These are phyloP conservation scores for Xanthorhoe designata DNA, from an alignment of 2,888 invertebrate species.

Conservation along the genomic window DNA sequence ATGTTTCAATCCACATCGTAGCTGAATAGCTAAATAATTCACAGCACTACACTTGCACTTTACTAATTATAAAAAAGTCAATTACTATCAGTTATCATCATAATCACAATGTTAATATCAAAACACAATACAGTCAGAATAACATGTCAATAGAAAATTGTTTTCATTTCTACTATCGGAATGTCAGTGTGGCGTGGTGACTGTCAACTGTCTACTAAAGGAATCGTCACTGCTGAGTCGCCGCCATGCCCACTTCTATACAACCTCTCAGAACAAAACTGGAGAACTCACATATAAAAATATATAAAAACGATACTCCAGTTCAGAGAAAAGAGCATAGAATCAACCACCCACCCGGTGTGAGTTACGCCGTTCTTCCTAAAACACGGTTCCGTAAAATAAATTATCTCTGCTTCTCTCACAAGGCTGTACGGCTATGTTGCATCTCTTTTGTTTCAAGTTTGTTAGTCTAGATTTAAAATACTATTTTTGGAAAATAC, in stretches of 20 bases:
- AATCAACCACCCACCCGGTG: slow-evolving; percentile 30
- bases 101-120: slow-evolving; percentile 45
- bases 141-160: slow-evolving; percentile 78
- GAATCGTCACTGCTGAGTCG: slow-evolving; percentile 81
- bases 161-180: slow-evolving; percentile 83
- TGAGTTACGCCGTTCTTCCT: slow-evolving; percentile 47
- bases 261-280: slow-evolving; percentile 45
- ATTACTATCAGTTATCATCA: slow-evolving; percentile 45
- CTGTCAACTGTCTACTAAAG: slow-evolving; percentile 86
- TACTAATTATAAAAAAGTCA: slow-evolving; percentile 6
- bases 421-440: slow-evolving; percentile 50
- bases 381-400: slow-evolving; percentile 56
- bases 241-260: slow-evolving; percentile 83
- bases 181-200: slow-evolving; percentile 85
- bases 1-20: slow-evolving; percentile 37
- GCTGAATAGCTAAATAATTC: slow-evolving; percentile 32
- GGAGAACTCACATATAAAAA: slow-evolving; percentile 44
- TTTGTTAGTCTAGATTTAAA: slow-evolving; percentile 41
- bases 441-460: slow-evolving; percentile 59
- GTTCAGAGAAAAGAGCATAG: slow-evolving; percentile 34
- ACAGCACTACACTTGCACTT: slow-evolving; percentile 66
- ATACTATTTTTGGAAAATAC: slow-evolving; percentile 23
- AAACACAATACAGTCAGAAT: slow-evolving; percentile 70
- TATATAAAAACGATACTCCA: slow-evolving; percentile 44
- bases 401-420: slow-evolving; percentile 65